phyloP scores from a whole-genome alignment of 1,140 invertebrate species.

The Pissodes strobi region DNA sequence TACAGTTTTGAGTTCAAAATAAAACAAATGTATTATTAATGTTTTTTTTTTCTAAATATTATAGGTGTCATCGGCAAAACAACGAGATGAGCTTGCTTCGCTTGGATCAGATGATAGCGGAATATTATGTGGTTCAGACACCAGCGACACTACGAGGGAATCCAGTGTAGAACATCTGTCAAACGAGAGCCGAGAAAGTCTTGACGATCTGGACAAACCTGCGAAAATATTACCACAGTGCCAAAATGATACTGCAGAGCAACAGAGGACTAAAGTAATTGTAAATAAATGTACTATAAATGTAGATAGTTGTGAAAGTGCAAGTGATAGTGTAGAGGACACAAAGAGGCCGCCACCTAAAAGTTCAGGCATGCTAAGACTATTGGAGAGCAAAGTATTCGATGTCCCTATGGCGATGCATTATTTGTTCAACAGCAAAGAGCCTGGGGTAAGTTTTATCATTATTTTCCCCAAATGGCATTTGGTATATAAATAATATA shows the following conservation, averaged over 20 bases:
- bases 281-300: neutral
- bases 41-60: too few species aligned
- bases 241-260: conserved; percentile 11
- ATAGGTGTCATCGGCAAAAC: conserved; percentile 30
- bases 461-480: neutral
- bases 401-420: conserved; percentile 97
- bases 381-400: conserved; percentile 96
- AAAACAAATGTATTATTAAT: too few species aligned
- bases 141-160: conserved; percentile 53
- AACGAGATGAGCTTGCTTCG: conserved; percentile 71
- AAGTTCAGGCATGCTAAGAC: conserved; percentile 68
- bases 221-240: conserved; percentile 1
- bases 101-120: conserved; percentile 85
- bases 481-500: neutral
- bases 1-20: too few species aligned
- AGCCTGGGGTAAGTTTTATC: conserved; percentile 77
- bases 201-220: conserved; percentile 49
- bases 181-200: conserved; percentile 67
- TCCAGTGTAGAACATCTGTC: conserved; percentile 57
- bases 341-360: conserved; percentile 32
- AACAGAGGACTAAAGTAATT: conserved; percentile 25
- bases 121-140: conserved; percentile 75
- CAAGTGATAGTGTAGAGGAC: conserved; percentile 4
- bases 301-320: conserved; percentile 24
- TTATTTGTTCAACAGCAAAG: conserved; percentile 98